Base-by-base conservation (phyloP, 2,797 vertebrate genomes). In the Danionella dracula region DNA sequence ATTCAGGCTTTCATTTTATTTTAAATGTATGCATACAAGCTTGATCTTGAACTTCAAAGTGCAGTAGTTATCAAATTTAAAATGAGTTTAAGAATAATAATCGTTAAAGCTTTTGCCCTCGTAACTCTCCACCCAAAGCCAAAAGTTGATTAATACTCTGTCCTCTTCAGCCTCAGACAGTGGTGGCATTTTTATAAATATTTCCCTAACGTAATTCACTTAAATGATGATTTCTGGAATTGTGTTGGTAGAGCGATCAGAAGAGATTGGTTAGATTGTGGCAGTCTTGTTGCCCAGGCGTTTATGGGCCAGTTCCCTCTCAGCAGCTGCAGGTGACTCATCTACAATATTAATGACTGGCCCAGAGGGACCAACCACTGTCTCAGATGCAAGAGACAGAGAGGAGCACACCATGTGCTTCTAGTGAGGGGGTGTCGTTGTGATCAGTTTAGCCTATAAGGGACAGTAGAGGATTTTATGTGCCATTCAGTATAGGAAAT, bases 241-340 rank as follows among this genome's bases (percentile, higher is more conserved):
- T 54, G 62, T 72, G 69, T 66, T 58, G 58, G 59, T 62, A 20
- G 62, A 51, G 64, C 54, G 23, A 66, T 75, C 63, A 72, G 31
- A 49, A 65, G 17, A 41, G 66, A 51, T 23, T 55, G 55, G 42
- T 37, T 67, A 53, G 38, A 70, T 69, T 69, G 59, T 69, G 73
- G 57, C 70, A 55, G 48, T 60, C 42, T 60, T 45, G 60, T 72
- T 53, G 73, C 58, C 76, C 65, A 48, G 51, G 63, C 20, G 16
- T 73, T 78, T 73, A 78, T 72, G 72, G 75, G 69, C 72, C 70
- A 64, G 67, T 65, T 75, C 70, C 40, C 63, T 44, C 67, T 70
- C 59, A 70, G 72, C 59, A 70, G 72, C 66, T 75, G 70, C 76
- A 75, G 76, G 76, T 75, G 76, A 68, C 67, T 74, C 73, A 68